Evolutionary conservation across 2,888 invertebrate species (phyloP), one percentile per base, ranked within the genome.

Genomic region (Syrista parreyssii): DNA sequence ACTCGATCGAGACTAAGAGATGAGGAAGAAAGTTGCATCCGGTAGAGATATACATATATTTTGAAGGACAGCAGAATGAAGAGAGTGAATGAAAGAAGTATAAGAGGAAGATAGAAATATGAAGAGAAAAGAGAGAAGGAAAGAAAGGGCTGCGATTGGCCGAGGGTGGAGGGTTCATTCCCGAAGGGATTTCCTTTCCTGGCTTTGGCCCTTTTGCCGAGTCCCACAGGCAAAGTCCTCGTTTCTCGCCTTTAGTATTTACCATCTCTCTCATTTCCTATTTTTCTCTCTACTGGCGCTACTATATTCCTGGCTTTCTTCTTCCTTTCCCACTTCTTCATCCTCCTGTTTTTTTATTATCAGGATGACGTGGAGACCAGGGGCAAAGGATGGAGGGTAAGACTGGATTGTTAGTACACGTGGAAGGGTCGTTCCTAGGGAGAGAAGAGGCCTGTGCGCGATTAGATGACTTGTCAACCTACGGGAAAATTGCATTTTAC

Each of bases 381-480:
- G 82, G 78, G 82, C 75, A 73, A 78, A 74, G 36, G 77, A 75
- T 73, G 73, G 75, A 33, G 68, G 73, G 32, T 55, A 30, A 75
- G 68, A 68, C 30, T 68, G 69, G 40, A 76, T 72, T 36, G 76
- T 76, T 30, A 33, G 76, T 68, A 55, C 55, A 75, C 69, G 73
- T 55, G 75, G 78, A 68, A 33, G 40, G 32, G 32, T 32, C 34
- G 35, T 30, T 55, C 15, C n/a, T 15, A n/a, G 40, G 31, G 31
- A 79, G 78, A 78, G 75, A 77, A 79, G 81, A 83, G 77, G 82
- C 84, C 88, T 88, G 89, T 88, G 84, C 88, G 89, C 92, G 92
- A 92, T 92, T 92, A 92, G 92, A 92, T 92, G 92, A 93, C 92
- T 93, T 92, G 92, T 93, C 93, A 93, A 92, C 92, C 92, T 92